These are phyloP conservation scores for Ptychobarbus kaznakovi DNA, from an alignment of 2,797 vertebrate genomes.

Conservation along the genomic window DNA sequence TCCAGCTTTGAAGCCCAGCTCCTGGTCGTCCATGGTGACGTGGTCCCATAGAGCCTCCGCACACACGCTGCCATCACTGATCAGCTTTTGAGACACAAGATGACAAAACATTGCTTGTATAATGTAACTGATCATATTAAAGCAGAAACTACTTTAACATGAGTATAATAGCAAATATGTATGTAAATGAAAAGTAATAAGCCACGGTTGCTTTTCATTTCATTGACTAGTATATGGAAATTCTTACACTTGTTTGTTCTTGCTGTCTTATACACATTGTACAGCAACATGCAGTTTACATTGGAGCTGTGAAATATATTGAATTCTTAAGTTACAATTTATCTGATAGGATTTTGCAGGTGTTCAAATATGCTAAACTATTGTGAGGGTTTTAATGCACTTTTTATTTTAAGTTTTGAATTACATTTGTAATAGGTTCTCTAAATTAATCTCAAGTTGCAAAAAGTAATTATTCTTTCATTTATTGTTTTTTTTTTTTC, in stretches of 20 bases:
- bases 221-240: neutral
- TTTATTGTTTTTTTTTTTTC: neutral
- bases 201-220: neutral
- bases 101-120: neutral
- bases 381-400: neutral
- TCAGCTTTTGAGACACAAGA: constrained; percentile 81
- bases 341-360: neutral
- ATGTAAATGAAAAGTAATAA: neutral
- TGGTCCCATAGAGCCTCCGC: constrained; percentile 98
- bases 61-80: constrained; percentile 95
- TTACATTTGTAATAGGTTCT: neutral
- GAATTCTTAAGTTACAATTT: neutral
- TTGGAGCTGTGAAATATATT: neutral
- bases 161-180: neutral
- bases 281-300: neutral
- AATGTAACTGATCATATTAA: neutral
- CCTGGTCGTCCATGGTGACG: constrained; percentile 97
- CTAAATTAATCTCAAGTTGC: neutral
- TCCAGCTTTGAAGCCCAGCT: constrained; percentile 94
- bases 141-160: neutral
- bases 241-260: neutral
- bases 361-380: neutral
- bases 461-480: neutral
- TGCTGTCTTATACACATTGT: neutral
- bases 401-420: neutral